These are phyloP conservation scores for Cyclargus thomasi DNA, from an alignment of 1,140 invertebrate species.

Conservation along the genomic window DNA sequence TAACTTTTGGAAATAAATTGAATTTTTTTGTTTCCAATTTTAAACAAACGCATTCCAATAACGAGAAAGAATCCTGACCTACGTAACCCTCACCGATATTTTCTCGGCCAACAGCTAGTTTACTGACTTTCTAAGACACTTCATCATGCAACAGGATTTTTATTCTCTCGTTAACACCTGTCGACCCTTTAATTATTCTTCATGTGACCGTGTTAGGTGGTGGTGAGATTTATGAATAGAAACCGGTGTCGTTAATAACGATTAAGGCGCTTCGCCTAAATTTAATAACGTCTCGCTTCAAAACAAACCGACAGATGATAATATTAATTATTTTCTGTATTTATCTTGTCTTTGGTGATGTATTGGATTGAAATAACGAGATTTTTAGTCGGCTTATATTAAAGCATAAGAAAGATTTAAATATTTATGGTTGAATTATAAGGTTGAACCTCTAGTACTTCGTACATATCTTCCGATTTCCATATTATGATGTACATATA, in stretches of 20 bases:
- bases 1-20: no score
- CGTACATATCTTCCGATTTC: no score
- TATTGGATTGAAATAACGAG: neutral
- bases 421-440: no score
- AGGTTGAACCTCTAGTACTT: no score
- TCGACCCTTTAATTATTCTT: conserved; percentile 12
- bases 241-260: neutral
- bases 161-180: conserved; percentile 3
- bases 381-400: no score
- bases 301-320: neutral
- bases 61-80: neutral
- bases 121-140: neutral
- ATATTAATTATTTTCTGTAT: neutral
- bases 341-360: neutral
- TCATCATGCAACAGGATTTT: neutral
- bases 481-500: no score
- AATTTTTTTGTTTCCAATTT: no score
- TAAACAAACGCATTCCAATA: no score
- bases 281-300: neutral
- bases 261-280: neutral
- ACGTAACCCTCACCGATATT: neutral
- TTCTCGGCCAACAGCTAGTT: neutral
- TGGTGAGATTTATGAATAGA: neutral
- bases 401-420: no score
- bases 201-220: neutral